These are phyloP conservation scores for Chloroceryle amazona DNA, from an alignment of 2,797 vertebrate species.

Conservation along the genomic window DNA sequence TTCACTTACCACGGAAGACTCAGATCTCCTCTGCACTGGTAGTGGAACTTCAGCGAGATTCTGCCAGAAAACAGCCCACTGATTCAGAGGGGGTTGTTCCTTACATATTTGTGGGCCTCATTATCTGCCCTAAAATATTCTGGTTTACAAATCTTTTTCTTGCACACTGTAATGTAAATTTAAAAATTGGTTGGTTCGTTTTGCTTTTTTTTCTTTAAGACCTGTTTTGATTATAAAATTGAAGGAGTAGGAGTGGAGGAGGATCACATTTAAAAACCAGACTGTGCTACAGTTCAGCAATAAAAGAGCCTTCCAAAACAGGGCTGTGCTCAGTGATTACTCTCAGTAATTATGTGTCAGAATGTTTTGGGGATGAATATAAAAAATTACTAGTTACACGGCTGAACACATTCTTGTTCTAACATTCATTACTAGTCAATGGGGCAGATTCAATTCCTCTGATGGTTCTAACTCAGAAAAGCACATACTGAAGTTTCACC, in stretches of 20 bases:
- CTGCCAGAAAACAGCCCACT: background rate
- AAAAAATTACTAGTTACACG: background rate
- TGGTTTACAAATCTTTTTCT: background rate
- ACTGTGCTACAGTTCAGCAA: background rate
- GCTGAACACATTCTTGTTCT: background rate
- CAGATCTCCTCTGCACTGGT: background rate
- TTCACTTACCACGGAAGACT: background rate
- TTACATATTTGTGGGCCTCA: background rate
- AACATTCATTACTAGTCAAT: background rate
- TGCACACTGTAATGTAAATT: conserved; percentile 24
- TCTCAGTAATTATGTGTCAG: background rate
- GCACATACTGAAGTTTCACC: background rate
- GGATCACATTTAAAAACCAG: conserved; percentile 16
- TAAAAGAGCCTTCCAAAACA: conserved; percentile 22
- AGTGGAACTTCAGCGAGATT: background rate
- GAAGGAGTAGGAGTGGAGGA: background rate
- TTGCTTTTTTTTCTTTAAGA: background rate
- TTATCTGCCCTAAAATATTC: conserved; percentile 15
- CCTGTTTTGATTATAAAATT: conserved; percentile 39
- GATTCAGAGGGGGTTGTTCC: background rate
- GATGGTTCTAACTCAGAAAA: background rate
- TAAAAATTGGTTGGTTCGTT: background rate
- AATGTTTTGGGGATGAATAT: conserved; percentile 2
- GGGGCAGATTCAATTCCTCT: background rate
- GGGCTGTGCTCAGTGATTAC: background rate